phyloP scores from a whole-genome alignment of 2,797 vertebrate genomes.

The Chelonia mydas region DNA sequence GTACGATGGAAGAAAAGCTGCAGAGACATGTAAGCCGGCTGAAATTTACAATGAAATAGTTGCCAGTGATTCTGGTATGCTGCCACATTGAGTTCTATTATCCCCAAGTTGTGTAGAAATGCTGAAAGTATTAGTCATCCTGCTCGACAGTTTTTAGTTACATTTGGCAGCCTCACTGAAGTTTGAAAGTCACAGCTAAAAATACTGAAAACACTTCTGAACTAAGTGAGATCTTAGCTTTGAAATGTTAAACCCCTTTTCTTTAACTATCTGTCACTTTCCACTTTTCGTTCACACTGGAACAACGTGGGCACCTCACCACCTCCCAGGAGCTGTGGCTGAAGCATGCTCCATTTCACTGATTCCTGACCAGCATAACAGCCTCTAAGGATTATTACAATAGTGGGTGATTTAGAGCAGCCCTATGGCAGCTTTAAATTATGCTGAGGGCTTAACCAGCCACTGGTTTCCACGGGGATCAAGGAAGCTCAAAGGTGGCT shows the following conservation, averaged over 20 bases:
- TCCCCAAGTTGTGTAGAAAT: neutral
- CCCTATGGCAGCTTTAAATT: neutral
- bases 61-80: neutral
- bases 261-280: neutral
- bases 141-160: constrained; percentile 2
- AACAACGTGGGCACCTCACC: neutral
- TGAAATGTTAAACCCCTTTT: neutral
- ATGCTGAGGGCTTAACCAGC: neutral
- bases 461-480: neutral
- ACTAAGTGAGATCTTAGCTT: neutral
- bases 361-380: neutral
- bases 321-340: rapidly evolving
- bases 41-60: neutral
- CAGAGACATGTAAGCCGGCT: neutral
- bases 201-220: constrained; percentile 32
- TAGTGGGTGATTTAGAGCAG: neutral
- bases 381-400: neutral
- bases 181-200: constrained; percentile 58
- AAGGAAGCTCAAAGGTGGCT: neutral
- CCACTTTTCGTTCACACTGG: neutral
- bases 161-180: constrained; percentile 40
- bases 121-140: neutral
- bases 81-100: constrained; percentile 10
- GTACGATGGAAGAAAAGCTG: neutral
- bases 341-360: neutral